These are phyloP conservation scores for Neuroterus valhalla DNA, from an alignment of 1,140 invertebrate species.

Conservation along the genomic window DNA sequence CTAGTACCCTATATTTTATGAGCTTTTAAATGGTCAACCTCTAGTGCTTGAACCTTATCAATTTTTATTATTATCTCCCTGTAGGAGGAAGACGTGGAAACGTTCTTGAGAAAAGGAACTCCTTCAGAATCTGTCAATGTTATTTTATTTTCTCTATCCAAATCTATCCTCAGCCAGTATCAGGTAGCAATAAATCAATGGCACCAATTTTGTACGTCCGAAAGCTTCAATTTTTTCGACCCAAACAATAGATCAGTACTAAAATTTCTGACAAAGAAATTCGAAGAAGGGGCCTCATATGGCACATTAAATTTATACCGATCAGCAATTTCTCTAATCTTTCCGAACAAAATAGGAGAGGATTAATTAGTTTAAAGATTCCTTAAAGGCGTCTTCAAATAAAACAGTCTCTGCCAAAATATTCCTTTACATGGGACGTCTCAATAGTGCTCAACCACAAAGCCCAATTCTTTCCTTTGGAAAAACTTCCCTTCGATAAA, in stretches of 20 bases:
- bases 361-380: slow-evolving; percentile 43
- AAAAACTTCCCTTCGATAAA: slow-evolving; percentile 41
- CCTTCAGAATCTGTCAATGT: too few species aligned
- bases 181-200: slow-evolving; percentile 33
- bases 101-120: too few species aligned
- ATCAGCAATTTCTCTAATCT: slow-evolving; percentile 50
- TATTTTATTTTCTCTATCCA: slow-evolving; percentile 29
- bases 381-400: slow-evolving; percentile 46
- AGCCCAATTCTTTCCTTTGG: slow-evolving; percentile 45
- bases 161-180: slow-evolving; percentile 45
- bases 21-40: neutral
- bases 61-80: slow-evolving; percentile 29
- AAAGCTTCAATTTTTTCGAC: slow-evolving; percentile 38
- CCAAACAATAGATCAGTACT: too few species aligned
- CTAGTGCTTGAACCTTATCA: slow-evolving; percentile 16
- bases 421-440: too few species aligned
- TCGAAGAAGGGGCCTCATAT: too few species aligned
- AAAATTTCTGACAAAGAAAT: too few species aligned
- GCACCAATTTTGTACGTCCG: slow-evolving; percentile 37
- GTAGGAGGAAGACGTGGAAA: slow-evolving; percentile 22
- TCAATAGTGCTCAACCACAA: slow-evolving; percentile 32
- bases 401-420: too few species aligned
- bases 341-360: slow-evolving; percentile 38
- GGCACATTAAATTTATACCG: slow-evolving; percentile 17
- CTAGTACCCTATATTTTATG: neutral